Evolutionary conservation across 35 echinoderm and acorn worm species (phyloP), one percentile per base, ranked within the genome.

Genomic region (Holothuria glaberrima): DNA sequence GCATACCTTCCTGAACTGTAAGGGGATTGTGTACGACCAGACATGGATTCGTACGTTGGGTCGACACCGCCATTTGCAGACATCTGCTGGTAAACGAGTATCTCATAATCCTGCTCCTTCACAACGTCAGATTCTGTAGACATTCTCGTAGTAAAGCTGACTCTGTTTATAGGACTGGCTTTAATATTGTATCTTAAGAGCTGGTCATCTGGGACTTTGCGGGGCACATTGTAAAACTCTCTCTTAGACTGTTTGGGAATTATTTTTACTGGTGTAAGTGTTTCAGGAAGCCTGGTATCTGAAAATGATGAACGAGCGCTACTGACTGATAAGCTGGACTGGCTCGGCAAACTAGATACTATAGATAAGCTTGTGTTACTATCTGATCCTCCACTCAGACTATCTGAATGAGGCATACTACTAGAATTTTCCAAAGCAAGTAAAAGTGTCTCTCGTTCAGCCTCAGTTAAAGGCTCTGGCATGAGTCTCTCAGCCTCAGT

Each of bases 51-150:
- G 21, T 84, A 84, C 1, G 80, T 32, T 27, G 57, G 28, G 48
- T 84, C 80, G 7, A 60, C 9, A 29, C 3, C 20, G 22, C 80
- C 31, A 27, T 38, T 30, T 4, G 80, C n/a, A 5, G 54, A 60
- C 0, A 5, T 28, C 57, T 63, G 52, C 31, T 60, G 54, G 25
- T 17, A 61, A 6, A 84, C 80, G 14, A 84, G 31, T 2, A 84
- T 84, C 56, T 84, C 80, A 61, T 84, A 84, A 32, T 84, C 80
- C 13, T 58, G 46, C 19, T 84, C 80, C 21, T 10, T 84, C n/a
- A 84, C 80, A 36, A 84, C 56, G 7, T 84, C 33, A 9, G 80
- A 84, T 22, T 57, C 80, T 31, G 26, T 32, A 4, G 80, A 61
- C 12, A 48, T 21, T 22, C 74, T 48, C 0, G 74, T 24, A 27